Evolutionary conservation across 2,113 vertebrate species (phyloP).

Genomic region (Sylvietta virens): DNA sequence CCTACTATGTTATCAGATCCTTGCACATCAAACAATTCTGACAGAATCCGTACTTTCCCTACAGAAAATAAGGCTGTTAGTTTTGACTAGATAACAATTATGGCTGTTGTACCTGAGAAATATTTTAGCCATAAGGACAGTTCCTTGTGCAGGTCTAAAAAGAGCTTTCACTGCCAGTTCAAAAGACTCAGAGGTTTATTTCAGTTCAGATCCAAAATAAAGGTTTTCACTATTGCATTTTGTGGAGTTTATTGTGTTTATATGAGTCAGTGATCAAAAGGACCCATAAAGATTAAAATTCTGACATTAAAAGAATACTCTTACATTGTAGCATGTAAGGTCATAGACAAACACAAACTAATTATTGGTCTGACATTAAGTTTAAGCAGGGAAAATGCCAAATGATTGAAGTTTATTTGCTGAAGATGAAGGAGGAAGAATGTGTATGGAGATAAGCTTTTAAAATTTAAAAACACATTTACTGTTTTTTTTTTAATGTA

Average conservation of each 20-base stretch:
- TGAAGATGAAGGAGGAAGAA: neutral
- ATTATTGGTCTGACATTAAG: neutral
- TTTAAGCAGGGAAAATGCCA: slow-evolving; percentile 6
- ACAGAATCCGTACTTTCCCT: neutral
- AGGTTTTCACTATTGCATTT: neutral
- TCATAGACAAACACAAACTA: neutral
- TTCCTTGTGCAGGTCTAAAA: neutral
- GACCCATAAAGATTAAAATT: neutral
- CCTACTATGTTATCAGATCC: neutral
- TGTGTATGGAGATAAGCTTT: neutral
- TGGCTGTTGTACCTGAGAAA: neutral
- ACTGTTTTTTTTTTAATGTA: neutral
- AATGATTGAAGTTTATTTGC: neutral
- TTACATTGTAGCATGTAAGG: neutral
- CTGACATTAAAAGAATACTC: neutral
- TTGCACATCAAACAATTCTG: neutral
- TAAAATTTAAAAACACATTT: neutral
- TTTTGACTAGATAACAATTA: neutral
- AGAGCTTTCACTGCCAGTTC: neutral
- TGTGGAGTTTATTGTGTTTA: neutral
- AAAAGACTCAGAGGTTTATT: neutral
- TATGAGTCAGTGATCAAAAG: neutral
- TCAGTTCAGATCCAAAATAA: neutral
- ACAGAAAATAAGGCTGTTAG: neutral
- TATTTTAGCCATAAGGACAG: neutral